Evolutionary conservation across 2,888 invertebrate genomes (phyloP).

Genomic region (Xestoiulus laeticollis): DNA sequence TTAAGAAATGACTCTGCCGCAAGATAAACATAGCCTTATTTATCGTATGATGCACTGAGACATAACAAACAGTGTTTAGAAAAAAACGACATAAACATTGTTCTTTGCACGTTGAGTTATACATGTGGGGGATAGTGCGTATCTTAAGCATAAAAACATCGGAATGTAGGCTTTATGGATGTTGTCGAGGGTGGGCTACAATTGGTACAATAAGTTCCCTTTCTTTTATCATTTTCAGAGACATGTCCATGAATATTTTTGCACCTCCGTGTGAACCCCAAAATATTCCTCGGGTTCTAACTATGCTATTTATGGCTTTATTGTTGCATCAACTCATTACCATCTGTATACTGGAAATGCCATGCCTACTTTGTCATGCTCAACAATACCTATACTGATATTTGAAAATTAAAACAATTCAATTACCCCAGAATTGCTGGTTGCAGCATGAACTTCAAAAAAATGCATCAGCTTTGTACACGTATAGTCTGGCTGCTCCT

Average conservation of each 20-base stretch:
- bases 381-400: too few relatives aligned
- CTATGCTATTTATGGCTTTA: neutral
- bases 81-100: neutral
- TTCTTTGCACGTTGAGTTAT: neutral
- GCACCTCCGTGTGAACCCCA: neutral
- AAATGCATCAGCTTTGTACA: too few relatives aligned
- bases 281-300: neutral
- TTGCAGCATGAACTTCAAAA: too few relatives aligned
- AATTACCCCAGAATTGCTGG: too few relatives aligned
- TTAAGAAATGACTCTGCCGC: neutral
- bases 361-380: too few relatives aligned
- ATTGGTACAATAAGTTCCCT: neutral
- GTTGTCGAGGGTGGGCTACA: neutral
- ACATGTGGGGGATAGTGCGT: neutral
- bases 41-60: neutral
- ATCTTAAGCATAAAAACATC: neutral
- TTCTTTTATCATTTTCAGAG: neutral
- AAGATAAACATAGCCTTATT: neutral
- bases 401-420: too few relatives aligned
- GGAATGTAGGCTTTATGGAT: neutral
- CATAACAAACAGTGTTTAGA: conserved; percentile 21
- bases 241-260: neutral
- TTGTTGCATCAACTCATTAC: neutral
- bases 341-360: too few relatives aligned
- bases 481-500: too few relatives aligned